Conservation (phyloP, 2,113 vertebrate genomes). For the Prietella phreatophila region DNA sequence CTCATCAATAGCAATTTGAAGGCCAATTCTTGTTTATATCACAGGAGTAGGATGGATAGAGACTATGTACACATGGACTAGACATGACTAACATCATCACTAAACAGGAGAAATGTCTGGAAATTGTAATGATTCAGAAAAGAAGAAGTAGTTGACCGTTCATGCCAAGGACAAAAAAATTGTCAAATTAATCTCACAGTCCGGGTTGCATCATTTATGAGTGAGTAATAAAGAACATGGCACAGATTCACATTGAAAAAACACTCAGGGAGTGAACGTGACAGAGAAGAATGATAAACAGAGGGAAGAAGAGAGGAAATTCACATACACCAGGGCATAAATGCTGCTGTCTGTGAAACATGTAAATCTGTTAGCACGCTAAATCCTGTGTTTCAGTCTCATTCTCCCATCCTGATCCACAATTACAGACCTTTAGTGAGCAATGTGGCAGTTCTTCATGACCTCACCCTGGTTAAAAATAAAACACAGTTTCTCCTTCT, state of each 20-base stretch:
- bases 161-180: background rate
- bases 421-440: background rate
- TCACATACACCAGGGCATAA: background rate
- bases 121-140: background rate
- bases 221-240: background rate
- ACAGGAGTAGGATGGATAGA: background rate
- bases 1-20: constrained; percentile 5
- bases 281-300: background rate
- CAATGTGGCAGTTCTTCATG: background rate
- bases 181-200: background rate
- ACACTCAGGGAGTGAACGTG: background rate
- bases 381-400: constrained; percentile 2
- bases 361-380: constrained; percentile 1
- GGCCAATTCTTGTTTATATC: constrained; percentile 10
- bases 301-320: background rate
- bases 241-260: background rate
- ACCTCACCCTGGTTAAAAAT: background rate
- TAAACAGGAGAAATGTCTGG: background rate
- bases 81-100: too few relatives aligned
- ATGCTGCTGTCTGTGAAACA: constrained; percentile 4
- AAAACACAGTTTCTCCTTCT: background rate
- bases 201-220: background rate
- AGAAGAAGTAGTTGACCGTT: background rate
- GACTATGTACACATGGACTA: background rate
- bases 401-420: background rate